Percentiles rank a stretch among this genome's conserved stretches.
Evolutionary conservation across 1,140 invertebrate genomes (phyloP).

Genomic region (Apis laboriosa): DNA sequence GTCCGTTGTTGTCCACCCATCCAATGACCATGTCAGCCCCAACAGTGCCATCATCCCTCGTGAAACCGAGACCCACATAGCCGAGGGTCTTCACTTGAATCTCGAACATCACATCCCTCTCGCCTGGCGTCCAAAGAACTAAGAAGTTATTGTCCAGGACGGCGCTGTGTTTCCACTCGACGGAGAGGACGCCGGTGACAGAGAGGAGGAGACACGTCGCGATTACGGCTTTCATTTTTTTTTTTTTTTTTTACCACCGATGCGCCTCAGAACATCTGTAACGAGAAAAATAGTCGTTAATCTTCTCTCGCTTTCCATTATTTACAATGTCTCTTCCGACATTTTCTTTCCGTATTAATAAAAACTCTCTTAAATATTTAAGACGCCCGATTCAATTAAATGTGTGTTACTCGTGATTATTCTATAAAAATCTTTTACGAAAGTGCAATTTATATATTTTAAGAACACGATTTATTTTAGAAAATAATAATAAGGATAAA

Average conservation of each 20-base stretch:
- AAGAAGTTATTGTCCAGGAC: conserved; percentile 80
- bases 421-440: too few relatives aligned
- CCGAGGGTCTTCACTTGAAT: conserved; percentile 89
- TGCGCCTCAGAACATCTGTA: conserved; percentile 76
- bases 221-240: conserved; percentile 71
- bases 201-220: conserved; percentile 68
- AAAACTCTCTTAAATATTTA: too few relatives aligned
- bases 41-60: conserved; percentile 86
- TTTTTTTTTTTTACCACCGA: conserved; percentile 64
- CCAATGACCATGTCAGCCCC: conserved; percentile 88
- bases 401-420: too few relatives aligned
- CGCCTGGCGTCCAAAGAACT: conserved; percentile 80
- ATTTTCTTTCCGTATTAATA: too few relatives aligned
- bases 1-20: conserved; percentile 86
- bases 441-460: too few relatives aligned
- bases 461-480: too few relatives aligned
- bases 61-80: conserved; percentile 91
- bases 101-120: conserved; percentile 88
- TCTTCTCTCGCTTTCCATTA: too few relatives aligned
- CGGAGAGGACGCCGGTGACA: conserved; percentile 61
- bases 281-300: conserved; percentile 45
- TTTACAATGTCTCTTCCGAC: too few relatives aligned
- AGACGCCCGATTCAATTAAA: too few relatives aligned
- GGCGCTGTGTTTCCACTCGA: conserved; percentile 80
- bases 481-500: too few relatives aligned